Evolutionary conservation across 2,113 vertebrate species (phyloP).

Genomic region (Conger conger): DNA sequence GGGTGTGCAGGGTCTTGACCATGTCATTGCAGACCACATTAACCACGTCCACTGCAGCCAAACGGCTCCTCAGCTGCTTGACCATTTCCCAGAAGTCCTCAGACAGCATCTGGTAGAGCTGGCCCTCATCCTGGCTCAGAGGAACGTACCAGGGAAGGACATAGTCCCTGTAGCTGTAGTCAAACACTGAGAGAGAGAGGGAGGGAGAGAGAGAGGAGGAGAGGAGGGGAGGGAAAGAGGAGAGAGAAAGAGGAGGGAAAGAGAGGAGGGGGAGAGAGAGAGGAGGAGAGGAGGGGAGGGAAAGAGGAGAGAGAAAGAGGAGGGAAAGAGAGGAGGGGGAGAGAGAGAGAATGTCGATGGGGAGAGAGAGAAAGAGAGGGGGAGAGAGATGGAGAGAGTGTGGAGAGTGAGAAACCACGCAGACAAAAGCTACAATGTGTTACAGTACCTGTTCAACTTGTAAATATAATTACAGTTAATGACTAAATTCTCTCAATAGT

Average conservation of each 20-base stretch:
- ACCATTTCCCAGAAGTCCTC: conserved; percentile 96
- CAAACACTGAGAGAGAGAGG: conserved; percentile 80
- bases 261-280: too few species aligned
- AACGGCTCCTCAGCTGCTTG: conserved; percentile 79
- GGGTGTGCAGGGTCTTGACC: conserved; percentile 83
- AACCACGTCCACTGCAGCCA: conserved; percentile 87
- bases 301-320: too few species aligned
- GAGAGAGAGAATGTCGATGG: too few species aligned
- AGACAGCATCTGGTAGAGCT: conserved; percentile 87
- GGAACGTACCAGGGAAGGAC: conserved; percentile 91
- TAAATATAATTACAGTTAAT: too few species aligned
- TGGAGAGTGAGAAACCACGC: too few species aligned
- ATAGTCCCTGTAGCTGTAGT: conserved; percentile 94
- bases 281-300: too few species aligned
- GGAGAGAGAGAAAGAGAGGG: too few species aligned
- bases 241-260: background rate
- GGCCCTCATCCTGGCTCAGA: conserved; percentile 87
- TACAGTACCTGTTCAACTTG: too few species aligned
- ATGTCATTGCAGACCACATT: conserved; percentile 89
- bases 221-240: background rate
- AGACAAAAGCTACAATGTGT: too few species aligned
- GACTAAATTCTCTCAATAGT: too few species aligned
- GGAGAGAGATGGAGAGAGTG: too few species aligned
- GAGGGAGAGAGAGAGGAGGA: conserved; percentile 38
- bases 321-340: too few species aligned